Conservation (phyloP, 2,797 vertebrate genomes). For the Uromys caudimaculatus region DNA sequence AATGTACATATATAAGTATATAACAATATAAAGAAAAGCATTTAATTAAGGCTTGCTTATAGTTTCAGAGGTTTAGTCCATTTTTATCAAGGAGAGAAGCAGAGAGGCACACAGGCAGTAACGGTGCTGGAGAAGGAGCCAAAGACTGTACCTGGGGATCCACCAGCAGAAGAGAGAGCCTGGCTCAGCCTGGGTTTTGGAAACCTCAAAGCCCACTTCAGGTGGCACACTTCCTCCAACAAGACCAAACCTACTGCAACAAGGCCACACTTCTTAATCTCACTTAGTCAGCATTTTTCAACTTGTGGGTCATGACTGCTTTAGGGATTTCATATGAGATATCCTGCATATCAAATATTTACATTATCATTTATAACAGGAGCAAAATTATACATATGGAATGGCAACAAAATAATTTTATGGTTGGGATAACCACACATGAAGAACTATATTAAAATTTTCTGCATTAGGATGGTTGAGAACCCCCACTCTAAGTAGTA, state of each 20-base stretch:
- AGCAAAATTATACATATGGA: neutral
- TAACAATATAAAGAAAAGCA: neutral
- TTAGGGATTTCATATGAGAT: neutral
- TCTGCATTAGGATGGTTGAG: neutral
- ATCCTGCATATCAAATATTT: neutral
- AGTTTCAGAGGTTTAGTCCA: neutral
- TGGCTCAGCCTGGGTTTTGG: neutral
- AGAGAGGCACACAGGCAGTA: neutral
- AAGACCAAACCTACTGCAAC: neutral
- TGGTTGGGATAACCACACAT: neutral
- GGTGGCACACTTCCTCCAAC: neutral
- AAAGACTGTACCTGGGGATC: neutral
- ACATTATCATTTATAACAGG: neutral
- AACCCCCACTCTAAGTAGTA: neutral
- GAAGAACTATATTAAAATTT: neutral
- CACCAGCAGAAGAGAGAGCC: neutral
- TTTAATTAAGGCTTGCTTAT: neutral
- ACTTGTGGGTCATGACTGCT: neutral
- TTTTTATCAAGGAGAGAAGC: neutral
- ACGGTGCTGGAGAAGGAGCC: neutral
- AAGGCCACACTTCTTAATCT: neutral
- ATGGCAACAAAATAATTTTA: neutral
- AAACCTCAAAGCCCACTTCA: neutral
- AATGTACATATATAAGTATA: neutral
- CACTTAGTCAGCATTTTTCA: neutral